A percentile compares a stretch with the other conserved stretches of the same genome.
These are phyloP conservation scores for Luidia sarsii DNA, from an alignment of 53 echinoderm and acorn worm species.

Conservation along the genomic window DNA sequence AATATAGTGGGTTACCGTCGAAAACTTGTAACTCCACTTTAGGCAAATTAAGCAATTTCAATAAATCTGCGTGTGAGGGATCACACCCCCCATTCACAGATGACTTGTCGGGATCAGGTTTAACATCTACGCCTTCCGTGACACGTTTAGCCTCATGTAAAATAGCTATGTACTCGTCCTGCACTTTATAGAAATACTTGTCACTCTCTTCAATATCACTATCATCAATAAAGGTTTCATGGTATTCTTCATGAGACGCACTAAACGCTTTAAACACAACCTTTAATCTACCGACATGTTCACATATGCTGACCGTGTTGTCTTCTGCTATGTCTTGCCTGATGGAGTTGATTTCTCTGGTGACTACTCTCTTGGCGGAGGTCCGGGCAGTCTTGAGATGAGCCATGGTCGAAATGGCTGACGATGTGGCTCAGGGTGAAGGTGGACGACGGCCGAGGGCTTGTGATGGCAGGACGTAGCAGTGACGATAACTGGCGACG, in stretches of 20 bases:
- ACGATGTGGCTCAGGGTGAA: slow-evolving; percentile 65
- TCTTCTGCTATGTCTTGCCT: slow-evolving; percentile 43
- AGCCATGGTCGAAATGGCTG: background rate
- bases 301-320: background rate
- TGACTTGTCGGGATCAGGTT: slow-evolving; percentile 15
- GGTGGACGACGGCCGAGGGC: no score
- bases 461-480: no score
- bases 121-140: background rate
- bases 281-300: background rate
- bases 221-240: slow-evolving; percentile 24
- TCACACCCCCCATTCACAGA: background rate
- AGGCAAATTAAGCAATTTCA: slow-evolving; percentile 52
- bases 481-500: no score
- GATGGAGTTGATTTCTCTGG: slow-evolving; percentile 28
- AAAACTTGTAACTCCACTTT: slow-evolving; percentile 60
- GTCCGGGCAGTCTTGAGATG: slow-evolving; percentile 28
- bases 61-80: slow-evolving; percentile 33
- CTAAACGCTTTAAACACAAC: background rate
- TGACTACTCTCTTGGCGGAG: slow-evolving; percentile 47
- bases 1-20: slow-evolving; percentile 59
- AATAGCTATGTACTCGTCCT: slow-evolving; percentile 12
- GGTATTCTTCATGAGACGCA: background rate
- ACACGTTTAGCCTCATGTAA: slow-evolving; percentile 14
- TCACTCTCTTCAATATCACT: slow-evolving; percentile 46
- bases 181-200: slow-evolving; percentile 36